Percentiles rank a stretch among this genome's conserved stretches.
Evolutionary conservation across 1,140 invertebrate genomes (phyloP).

Genomic region (Aphelenchoides avenae): DNA sequence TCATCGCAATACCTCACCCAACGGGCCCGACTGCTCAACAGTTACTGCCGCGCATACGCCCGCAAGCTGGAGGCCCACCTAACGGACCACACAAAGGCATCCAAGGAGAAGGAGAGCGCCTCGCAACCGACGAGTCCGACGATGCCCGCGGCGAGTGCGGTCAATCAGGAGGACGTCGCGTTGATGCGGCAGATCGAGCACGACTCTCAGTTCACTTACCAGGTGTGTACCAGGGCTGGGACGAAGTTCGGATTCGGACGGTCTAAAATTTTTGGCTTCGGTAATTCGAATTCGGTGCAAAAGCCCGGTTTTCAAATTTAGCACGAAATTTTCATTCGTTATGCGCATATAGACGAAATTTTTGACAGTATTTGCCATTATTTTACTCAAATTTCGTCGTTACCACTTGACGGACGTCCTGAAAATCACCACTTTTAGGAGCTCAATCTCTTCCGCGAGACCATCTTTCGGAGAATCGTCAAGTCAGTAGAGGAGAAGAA

Average conservation of each 20-base stretch:
- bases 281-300: no score
- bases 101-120: background rate
- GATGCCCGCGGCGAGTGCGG: conserved; percentile 1
- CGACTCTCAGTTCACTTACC: conserved; percentile 47
- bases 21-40: conserved; percentile 71
- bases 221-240: conserved; percentile 16
- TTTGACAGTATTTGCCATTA: no score
- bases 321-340: no score
- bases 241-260: background rate
- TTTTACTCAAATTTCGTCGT: no score
- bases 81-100: conserved; percentile 9
- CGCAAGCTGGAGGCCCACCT: conserved; percentile 23
- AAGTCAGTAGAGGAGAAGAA: conserved; percentile 32
- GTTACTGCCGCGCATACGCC: conserved; percentile 46
- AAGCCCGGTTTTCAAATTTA: no score
- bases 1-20: conserved; percentile 67
- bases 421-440: conserved; percentile 30
- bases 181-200: conserved; percentile 55
- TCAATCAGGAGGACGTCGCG: conserved; percentile 37
- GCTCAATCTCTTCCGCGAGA: conserved; percentile 47
- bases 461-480: conserved; percentile 41
- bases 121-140: background rate
- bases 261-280: no score
- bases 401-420: no score
- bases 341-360: no score